Evolutionary conservation across 2,888 invertebrate genomes (phyloP).

Genomic region (Lasioglossum lativentre): DNA sequence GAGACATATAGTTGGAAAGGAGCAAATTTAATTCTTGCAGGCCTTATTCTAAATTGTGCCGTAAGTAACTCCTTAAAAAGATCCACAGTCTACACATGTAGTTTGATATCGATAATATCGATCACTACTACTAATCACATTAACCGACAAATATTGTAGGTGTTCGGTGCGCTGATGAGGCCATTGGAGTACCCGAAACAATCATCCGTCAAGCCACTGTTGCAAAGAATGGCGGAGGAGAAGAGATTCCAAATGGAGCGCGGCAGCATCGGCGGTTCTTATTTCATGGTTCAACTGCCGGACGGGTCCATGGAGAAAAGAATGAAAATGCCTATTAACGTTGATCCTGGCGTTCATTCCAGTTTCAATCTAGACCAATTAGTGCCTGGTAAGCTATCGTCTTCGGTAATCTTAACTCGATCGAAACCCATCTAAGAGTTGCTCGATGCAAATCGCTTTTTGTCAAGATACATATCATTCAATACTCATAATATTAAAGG

Average conservation of each 20-base stretch:
- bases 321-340: constrained; percentile 95
- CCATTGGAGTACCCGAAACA: constrained; percentile 92
- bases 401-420: neutral
- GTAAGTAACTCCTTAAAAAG: constrained; percentile 84
- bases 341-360: constrained; percentile 97
- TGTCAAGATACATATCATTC: constrained; percentile 45
- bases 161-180: constrained; percentile 93
- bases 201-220: constrained; percentile 91
- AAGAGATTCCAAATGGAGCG: constrained; percentile 95
- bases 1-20: constrained; percentile 94
- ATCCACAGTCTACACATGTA: too few species aligned
- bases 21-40: constrained; percentile 96
- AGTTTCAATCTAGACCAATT: constrained; percentile 94
- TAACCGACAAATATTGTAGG: constrained; percentile 74
- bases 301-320: constrained; percentile 96
- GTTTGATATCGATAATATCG: too few species aligned
- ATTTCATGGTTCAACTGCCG: constrained; percentile 94
- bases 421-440: constrained; percentile 3
- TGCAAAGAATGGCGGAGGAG: constrained; percentile 97
- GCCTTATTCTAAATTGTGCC: constrained; percentile 95
- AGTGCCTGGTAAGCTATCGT: constrained; percentile 86
- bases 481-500: constrained; percentile 81
- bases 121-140: neutral
- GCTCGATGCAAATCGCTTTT: constrained; percentile 10
- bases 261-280: constrained; percentile 94